Conservation (phyloP, 2,113 vertebrate genomes). For the Xiphorhynchus elegans region DNA sequence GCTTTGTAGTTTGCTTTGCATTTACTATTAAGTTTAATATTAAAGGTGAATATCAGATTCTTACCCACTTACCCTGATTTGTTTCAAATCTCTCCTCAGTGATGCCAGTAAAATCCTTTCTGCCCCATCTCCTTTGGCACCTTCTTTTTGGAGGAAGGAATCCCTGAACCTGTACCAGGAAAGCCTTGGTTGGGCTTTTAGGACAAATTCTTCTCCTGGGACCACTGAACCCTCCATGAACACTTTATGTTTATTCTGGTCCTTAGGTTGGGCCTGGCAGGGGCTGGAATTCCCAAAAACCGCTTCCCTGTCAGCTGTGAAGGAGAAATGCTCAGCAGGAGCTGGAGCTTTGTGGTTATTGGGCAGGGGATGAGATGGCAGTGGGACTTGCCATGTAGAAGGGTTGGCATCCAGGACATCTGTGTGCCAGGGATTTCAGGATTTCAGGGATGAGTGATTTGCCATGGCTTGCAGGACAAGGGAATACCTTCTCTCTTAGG, state of each 20-base stretch:
- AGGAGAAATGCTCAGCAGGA: neutral
- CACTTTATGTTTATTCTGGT: neutral
- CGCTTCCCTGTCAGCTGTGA: neutral
- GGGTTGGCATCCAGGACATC: neutral
- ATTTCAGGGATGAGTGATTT: neutral
- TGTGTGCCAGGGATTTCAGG: neutral
- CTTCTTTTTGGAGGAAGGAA: neutral
- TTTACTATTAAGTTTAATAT: neutral
- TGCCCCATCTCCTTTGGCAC: neutral
- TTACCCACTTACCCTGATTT: neutral
- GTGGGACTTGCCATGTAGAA: accelerated
- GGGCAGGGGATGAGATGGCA: neutral
- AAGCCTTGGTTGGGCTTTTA: neutral
- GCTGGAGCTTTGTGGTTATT: neutral
- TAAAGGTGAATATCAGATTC: neutral
- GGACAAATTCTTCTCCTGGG: neutral
- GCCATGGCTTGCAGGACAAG: neutral
- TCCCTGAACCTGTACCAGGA: neutral
- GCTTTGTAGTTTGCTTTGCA: neutral
- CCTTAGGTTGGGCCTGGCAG: neutral
- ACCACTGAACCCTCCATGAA: neutral
- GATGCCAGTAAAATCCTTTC: neutral
- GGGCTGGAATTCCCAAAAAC: neutral
- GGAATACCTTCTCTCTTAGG: neutral
- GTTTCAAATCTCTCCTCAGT: neutral